Base-by-base conservation (phyloP, 2,888 invertebrate species). In the Deilephila porcellus region DNA sequence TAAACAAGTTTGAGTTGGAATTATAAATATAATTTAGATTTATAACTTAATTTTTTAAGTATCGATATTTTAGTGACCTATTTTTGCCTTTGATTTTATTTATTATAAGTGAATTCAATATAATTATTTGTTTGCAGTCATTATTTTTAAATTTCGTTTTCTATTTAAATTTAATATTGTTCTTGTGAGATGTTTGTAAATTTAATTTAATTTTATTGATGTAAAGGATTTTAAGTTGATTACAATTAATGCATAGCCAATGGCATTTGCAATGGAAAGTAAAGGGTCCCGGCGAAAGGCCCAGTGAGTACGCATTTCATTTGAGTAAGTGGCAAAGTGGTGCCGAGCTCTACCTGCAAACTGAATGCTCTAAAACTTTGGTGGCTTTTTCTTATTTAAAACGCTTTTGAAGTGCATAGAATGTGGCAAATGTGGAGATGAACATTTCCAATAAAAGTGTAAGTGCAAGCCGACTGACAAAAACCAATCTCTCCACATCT, bases 251-350 rank as follows among this genome's bases (percentile, higher is more conserved):
- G 20, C 34, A 64, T 64, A 45, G 19, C 63, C 62, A 75, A 74
- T 76, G 73, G 72, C 71, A 78, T 76, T 77, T 70, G 62, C 20
- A 34, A 32, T 81, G 80, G 82, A 81, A 80, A 79, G 83, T 79
- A 81, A 79, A 81, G 80, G 79, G 81, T 79, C 80, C 76, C 75
- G 81, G 79, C 79, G 75, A 84, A 83, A 81, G 80, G 77, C 78
- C 75, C 78, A 77, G 78, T 80, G 78, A 83, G 85, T 83, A 84
- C 80, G 86, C 84, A 82, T 85, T 86, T 84, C 84, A 87, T 86
- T 86, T 85, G 83, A 85, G 83, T 86, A 84, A 86, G 85, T 86
- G 81, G 78, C 74, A 77, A 78, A 81, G 78, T 79, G 80, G 80
- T 78, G 77, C 79, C 79, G 80, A 78, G 78, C 74, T 78, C 80